phyloP scores from a whole-genome alignment of 2,113 vertebrate genomes.

The Bos indicus region DNA sequence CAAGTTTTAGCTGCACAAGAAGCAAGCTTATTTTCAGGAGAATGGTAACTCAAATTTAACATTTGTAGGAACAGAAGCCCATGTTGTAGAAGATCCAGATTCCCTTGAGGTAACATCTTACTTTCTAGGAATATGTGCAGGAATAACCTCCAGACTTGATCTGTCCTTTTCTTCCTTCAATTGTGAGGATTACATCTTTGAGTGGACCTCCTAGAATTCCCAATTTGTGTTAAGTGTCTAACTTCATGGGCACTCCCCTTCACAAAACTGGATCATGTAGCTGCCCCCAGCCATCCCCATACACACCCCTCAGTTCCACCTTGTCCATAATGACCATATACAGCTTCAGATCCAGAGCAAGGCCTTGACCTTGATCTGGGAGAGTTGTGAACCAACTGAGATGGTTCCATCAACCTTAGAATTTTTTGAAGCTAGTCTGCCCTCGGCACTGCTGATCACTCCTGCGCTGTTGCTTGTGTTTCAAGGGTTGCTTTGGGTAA shows the following conservation, averaged over 20 bases:
- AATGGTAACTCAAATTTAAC: background rate
- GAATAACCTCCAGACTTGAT: background rate
- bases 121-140: background rate
- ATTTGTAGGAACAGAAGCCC: background rate
- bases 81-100: background rate
- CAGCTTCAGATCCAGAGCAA: background rate
- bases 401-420: background rate
- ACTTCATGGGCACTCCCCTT: background rate
- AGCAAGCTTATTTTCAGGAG: background rate
- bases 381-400: background rate
- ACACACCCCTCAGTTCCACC: background rate
- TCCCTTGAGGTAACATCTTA: background rate
- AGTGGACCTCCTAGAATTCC: background rate
- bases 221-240: background rate
- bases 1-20: background rate
- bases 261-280: background rate
- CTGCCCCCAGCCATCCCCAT: accelerated
- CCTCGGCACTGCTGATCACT: background rate
- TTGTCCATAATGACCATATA: accelerated
- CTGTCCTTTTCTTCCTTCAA: background rate
- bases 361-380: background rate
- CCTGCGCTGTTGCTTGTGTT: background rate
- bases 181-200: background rate
- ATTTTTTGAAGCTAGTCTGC: background rate
- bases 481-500: background rate